Percentiles rank a stretch among this genome's conserved stretches.
phyloP scores from a whole-genome alignment of 2,797 vertebrate species.

The Arctocebus calabarensis region DNA sequence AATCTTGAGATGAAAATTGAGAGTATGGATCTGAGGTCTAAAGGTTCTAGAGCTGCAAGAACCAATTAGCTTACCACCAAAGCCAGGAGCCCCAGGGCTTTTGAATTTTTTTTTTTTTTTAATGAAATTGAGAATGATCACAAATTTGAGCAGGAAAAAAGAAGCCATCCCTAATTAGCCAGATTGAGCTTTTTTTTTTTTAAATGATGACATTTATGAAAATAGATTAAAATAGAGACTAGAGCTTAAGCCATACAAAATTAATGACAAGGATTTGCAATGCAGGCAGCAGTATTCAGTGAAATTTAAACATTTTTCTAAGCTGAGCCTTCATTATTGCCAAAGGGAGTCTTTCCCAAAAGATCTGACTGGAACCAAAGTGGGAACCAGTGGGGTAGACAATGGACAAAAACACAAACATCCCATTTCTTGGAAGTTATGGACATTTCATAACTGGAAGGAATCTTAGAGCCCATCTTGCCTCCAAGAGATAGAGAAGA shows the following conservation, averaged over 20 bases:
- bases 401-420: background rate
- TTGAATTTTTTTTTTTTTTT: background rate
- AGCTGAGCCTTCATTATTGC: background rate
- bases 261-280: slow-evolving; percentile 55
- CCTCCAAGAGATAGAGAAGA: background rate
- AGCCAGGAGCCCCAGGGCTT: background rate
- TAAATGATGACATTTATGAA: slow-evolving; percentile 40
- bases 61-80: background rate
- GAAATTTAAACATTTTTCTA: background rate
- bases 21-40: background rate
- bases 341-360: background rate
- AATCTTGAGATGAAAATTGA: background rate
- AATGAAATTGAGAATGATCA: slow-evolving; percentile 41
- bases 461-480: background rate
- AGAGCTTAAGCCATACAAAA: slow-evolving; percentile 38
- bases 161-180: slow-evolving; percentile 15
- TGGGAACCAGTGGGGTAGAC: background rate
- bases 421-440: background rate
- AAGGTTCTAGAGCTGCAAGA: slow-evolving; percentile 10
- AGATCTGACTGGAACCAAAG: background rate
- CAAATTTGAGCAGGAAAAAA: slow-evolving; percentile 6
- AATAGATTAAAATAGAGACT: slow-evolving; percentile 47
- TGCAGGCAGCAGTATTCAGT: background rate
- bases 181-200: slow-evolving; percentile 51
- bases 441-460: background rate